Evolutionary conservation across 1,140 invertebrate species (phyloP).

Genomic region (Apis cerana): DNA sequence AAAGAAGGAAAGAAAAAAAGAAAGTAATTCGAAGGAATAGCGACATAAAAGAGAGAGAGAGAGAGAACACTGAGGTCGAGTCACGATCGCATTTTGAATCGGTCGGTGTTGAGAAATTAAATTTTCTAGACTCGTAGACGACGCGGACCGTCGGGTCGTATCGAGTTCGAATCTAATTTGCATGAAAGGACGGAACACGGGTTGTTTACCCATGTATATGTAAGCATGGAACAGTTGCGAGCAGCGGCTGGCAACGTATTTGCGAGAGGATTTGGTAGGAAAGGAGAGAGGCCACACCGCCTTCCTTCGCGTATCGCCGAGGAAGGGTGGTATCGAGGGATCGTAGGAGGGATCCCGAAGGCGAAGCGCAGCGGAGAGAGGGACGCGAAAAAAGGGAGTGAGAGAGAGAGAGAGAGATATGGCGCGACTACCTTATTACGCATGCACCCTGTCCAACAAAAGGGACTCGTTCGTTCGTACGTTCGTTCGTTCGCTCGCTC

Average conservation of each 20-base stretch:
- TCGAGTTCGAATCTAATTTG: conserved; percentile 54
- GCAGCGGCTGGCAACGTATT: conserved; percentile 60
- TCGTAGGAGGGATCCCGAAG: conserved; percentile 61
- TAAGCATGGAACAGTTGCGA: conserved; percentile 56
- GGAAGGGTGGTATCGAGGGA: conserved; percentile 54
- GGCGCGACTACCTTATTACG: conserved; percentile 71
- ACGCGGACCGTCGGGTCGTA: background rate
- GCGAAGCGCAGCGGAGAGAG: conserved; percentile 52
- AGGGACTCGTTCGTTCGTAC: conserved; percentile 62
- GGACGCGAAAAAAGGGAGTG: conserved; percentile 64
- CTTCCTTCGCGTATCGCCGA: conserved; percentile 34
- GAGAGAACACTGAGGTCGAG: background rate
- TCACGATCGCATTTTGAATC: no score
- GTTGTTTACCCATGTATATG: conserved; percentile 39
- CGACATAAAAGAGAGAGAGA: conserved; percentile 1
- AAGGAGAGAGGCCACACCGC: conserved; percentile 41
- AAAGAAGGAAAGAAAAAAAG: no score
- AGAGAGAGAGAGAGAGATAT: conserved; percentile 69
- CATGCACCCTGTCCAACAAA: conserved; percentile 71
- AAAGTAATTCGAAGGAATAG: background rate
- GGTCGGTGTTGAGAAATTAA: background rate
- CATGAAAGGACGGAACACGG: conserved; percentile 24
- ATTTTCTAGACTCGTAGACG: background rate
- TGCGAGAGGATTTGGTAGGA: conserved; percentile 57
- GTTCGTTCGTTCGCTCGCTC: conserved; percentile 70